A percentile compares a stretch with the other conserved stretches of the same genome.
Evolutionary conservation across 2,113 vertebrate species (phyloP).

Genomic region (Sus scrofa): T2T-Sscrofa CM000817.6:99852501-99853000

Average conservation of each 20-base stretch:
- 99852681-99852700: not conserved
- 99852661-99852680: not conserved
- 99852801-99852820: not conserved
- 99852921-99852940: too few species aligned
- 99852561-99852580: conserved; percentile 42
- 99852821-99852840: too few species aligned
- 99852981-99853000: conserved; percentile 31
- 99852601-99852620: not conserved
- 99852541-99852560: conserved; percentile 70
- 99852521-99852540: conserved; percentile 38
- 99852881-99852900: too few species aligned
- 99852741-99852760: not conserved
- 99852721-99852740: not conserved
- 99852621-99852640: not conserved
- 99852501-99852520: conserved; percentile 59
- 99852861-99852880: too few species aligned
- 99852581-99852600: not conserved
- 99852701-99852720: not conserved
- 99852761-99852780: not conserved
- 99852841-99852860: too few species aligned
- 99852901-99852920: too few species aligned
- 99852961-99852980: not conserved
- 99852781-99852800: not conserved
- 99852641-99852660: not conserved
- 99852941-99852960: not conserved